phyloP scores from a whole-genome alignment of 2,797 vertebrate species.

The Paedocypris micromegethes region DNA sequence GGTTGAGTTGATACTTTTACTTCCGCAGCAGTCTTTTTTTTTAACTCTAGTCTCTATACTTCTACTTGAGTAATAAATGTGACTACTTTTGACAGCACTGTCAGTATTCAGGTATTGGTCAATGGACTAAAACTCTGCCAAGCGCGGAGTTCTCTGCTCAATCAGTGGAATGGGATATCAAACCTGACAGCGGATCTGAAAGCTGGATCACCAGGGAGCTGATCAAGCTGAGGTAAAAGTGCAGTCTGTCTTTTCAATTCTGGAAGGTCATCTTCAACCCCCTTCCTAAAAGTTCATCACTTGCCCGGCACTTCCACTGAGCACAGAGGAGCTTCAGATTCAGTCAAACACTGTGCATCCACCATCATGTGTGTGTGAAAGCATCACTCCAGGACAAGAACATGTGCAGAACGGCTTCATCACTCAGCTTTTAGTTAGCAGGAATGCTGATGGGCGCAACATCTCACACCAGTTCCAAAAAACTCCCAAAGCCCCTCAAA shows the following conservation, averaged over 20 bases:
- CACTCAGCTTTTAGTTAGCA: conserved; percentile 35
- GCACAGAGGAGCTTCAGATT: not conserved
- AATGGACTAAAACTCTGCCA: not conserved
- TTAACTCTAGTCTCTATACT: too few species aligned
- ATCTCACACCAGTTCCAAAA: not conserved
- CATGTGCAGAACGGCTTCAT: conserved; percentile 27
- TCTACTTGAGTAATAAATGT: too few species aligned
- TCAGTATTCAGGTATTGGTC: too few species aligned
- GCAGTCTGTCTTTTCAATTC: conserved; percentile 4
- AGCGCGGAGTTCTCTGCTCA: not conserved
- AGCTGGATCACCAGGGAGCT: conserved; percentile 6
- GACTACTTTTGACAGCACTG: too few species aligned
- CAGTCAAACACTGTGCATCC: too few species aligned
- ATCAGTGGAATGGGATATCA: not conserved
- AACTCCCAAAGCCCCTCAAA: not conserved
- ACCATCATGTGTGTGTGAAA: not conserved
- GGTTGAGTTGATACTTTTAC: too few species aligned
- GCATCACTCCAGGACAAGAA: not conserved
- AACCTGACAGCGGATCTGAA: not conserved
- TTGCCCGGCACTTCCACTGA: too few species aligned
- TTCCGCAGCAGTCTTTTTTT: too few species aligned
- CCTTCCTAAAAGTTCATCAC: not conserved
- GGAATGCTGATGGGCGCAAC: conserved; percentile 36
- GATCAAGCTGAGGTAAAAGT: not conserved
- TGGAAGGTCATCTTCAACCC: conserved; percentile 4